phyloP scores from a whole-genome alignment of 30 jellyfish, hydroid and myxozoan genomes.

The Aurelia sp. region DNA sequence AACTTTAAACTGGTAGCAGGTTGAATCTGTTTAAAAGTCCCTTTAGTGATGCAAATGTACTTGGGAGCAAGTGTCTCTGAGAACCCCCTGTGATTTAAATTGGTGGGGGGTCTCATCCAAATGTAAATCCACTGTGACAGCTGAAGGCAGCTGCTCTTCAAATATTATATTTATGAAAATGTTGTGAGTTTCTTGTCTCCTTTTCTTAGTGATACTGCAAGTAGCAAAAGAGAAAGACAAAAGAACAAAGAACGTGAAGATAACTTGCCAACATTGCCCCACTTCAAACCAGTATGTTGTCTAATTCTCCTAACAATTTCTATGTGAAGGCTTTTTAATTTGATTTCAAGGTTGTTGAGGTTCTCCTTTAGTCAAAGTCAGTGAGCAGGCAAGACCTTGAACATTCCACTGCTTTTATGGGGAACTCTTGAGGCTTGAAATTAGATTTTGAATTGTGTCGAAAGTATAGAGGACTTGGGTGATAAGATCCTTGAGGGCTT shows the following conservation, averaged over 20 bases:
- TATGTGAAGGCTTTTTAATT: conserved; percentile 61
- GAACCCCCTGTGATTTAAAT: too few species aligned
- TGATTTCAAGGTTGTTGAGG: conserved; percentile 61
- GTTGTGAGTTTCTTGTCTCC: not conserved
- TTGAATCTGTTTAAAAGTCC: too few species aligned
- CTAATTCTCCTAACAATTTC: conserved; percentile 42
- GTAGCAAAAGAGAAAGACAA: conserved; percentile 47
- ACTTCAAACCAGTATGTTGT: conserved; percentile 90
- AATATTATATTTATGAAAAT: not conserved
- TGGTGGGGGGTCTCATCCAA: too few species aligned
- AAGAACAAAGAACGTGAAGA: conserved; percentile 68
- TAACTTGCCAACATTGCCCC: conserved; percentile 80
- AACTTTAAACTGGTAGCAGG: too few species aligned
- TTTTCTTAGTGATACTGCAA: conserved; percentile 23
- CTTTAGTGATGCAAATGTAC: too few species aligned
- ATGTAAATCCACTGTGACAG: too few species aligned
- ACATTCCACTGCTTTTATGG: conserved; percentile 56
- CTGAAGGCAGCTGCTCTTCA: too few species aligned
- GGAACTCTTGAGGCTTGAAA: conserved; percentile 59
- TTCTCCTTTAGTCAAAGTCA: conserved; percentile 8
- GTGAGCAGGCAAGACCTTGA: conserved; percentile 29
- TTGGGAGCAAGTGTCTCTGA: too few species aligned
- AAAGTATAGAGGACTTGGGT: not conserved
- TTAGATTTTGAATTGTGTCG: conserved; percentile 58
- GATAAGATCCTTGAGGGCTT: conserved; percentile 42